Evolutionary conservation across 2,888 invertebrate genomes (phyloP), one percentile per base, ranked within the genome.

Genomic region (Heliconius cydno): DNA sequence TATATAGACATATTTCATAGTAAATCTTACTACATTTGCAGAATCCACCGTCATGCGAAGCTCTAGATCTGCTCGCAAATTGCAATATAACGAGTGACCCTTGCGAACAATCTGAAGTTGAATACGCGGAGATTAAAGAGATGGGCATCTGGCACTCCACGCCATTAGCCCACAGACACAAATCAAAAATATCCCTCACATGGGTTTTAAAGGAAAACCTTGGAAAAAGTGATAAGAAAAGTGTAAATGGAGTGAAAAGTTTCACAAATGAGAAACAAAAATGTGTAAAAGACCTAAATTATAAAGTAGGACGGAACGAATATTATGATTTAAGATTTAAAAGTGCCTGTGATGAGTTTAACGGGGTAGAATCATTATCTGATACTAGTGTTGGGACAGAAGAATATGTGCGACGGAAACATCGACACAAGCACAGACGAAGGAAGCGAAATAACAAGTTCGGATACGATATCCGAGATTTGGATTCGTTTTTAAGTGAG

Each of bases 381-480:
- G 90, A 92, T 77, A 92, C 91, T 10, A 93, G 93, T 84, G 89
- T 87, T 79, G 92, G 89, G 2, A 91, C 94, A 5, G 94, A 95
- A 82, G 94, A 95, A 85, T 90, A 93, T 67, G 86, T 88, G 25
- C 90, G 92, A 83, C 92, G 88, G 83, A 93, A 92, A 83, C 95
- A 96, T 83, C 92, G 92, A 78, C 95, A 95, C 84, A 91, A 94
- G 30, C 95, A 95, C 82, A 91, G 91, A 85, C 92, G 91, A 92
- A 94, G 92, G 87, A 89, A 86, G 80, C 88, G 88, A 66, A 88
- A 84, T 63, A 87, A 88, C 57, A 94, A 91, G 87, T 97, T 98
- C 86, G 98, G 98, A 75, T 98, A 98, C 86, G 97, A 98, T 84
- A 98, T 98, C 73, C 96, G 96, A 82, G 97, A 98, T 90, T 96